phyloP scores from a whole-genome alignment of 2,888 invertebrate genomes.

The Rhogogaster chlorosoma region DNA sequence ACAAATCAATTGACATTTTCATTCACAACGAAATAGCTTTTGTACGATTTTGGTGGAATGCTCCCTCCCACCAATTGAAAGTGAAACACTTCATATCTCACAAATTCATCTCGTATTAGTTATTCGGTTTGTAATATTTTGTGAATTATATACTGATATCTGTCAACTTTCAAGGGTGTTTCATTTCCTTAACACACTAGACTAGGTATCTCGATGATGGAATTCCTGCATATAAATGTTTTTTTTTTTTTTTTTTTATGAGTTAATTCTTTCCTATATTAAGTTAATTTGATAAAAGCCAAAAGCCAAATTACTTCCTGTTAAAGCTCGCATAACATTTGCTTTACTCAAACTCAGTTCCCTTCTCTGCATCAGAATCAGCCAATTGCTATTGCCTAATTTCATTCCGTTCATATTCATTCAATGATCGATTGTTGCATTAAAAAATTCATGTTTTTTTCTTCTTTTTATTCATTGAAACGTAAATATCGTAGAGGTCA shows the following conservation, averaged over 20 bases:
- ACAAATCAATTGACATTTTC: not conserved
- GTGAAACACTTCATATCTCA: slow-evolving; percentile 4
- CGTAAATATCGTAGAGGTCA: not conserved
- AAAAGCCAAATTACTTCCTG: slow-evolving; percentile 45
- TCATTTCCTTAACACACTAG: slow-evolving; percentile 51
- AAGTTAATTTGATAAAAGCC: slow-evolving; percentile 43
- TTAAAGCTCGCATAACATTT: slow-evolving; percentile 10
- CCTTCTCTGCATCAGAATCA: not conserved
- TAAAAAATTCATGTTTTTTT: not conserved
- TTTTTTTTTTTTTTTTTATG: slow-evolving; percentile 26
- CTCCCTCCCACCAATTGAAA: not conserved
- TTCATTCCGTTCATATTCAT: not conserved
- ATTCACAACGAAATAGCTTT: not conserved
- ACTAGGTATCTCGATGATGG: slow-evolving; percentile 47
- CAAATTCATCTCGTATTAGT: not conserved
- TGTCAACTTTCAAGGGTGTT: slow-evolving; percentile 47
- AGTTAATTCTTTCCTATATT: slow-evolving; percentile 31
- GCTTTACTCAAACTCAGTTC: not conserved
- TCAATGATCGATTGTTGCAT: not conserved
- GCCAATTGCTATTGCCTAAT: not conserved
- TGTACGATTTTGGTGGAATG: not conserved
- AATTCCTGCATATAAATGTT: slow-evolving; percentile 47
- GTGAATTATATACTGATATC: slow-evolving; percentile 47
- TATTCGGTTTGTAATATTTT: slow-evolving; percentile 47
- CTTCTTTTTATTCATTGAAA: not conserved